A percentile compares a stretch with the other conserved stretches of the same genome.
Evolutionary conservation across 2,113 vertebrate species (phyloP).

Genomic region (Pluvianellus socialis): DNA sequence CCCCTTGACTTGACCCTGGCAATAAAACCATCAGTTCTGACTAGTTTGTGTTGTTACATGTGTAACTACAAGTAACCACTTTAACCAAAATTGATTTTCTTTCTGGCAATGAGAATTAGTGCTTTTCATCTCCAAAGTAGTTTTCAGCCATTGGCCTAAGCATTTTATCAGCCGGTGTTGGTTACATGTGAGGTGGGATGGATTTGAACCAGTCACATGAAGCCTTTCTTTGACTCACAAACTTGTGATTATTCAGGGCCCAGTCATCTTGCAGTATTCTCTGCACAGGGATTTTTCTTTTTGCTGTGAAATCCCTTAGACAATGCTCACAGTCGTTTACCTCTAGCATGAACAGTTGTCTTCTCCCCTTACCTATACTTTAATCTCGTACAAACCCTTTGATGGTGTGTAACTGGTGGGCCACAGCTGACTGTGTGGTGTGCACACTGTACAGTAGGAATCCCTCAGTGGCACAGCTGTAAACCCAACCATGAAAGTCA

Average conservation of each 20-base stretch:
- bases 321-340: neutral
- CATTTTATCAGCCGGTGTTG: neutral
- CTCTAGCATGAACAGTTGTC: neutral
- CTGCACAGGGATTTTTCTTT: neutral
- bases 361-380: neutral
- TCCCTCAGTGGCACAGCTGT: constrained; percentile 79
- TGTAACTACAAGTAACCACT: neutral
- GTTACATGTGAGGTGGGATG: neutral
- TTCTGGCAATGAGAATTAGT: neutral
- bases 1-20: neutral
- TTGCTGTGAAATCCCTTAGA: neutral
- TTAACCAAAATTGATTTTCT: neutral
- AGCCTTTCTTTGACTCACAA: neutral
- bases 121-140: neutral
- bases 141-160: neutral
- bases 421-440: constrained; percentile 7
- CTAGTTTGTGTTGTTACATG: neutral
- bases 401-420: neutral
- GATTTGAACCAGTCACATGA: neutral
- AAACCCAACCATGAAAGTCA: constrained; percentile 80
- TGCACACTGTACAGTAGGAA: constrained; percentile 21
- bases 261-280: neutral
- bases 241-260: neutral
- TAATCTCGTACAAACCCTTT: neutral
- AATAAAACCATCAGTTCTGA: neutral